Conservation (phyloP, 2,113 vertebrate species). For the Notarius quadriscutis region DNA sequence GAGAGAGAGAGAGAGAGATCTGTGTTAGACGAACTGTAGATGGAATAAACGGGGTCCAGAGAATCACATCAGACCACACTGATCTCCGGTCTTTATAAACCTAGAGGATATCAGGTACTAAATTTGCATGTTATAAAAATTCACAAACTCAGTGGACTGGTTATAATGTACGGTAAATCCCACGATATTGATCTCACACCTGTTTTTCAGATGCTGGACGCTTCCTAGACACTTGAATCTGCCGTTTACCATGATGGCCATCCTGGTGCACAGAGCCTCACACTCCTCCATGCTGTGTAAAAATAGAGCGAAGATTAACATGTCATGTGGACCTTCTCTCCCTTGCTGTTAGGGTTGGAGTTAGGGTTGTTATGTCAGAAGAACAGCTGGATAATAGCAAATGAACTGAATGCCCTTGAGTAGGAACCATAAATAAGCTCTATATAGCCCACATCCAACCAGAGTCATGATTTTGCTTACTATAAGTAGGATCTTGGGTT, state of each 20-base stretch:
- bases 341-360: not conserved
- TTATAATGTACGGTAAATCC: not conserved
- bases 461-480: not conserved
- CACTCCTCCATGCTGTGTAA: constrained; percentile 94
- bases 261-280: constrained; percentile 94
- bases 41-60: not conserved
- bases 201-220: constrained; percentile 97
- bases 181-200: constrained; percentile 74
- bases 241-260: constrained; percentile 99
- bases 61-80: not conserved
- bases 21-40: not conserved
- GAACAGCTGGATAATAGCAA: not conserved
- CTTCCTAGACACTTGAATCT: constrained; percentile 94
- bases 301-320: constrained; percentile 45
- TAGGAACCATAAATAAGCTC: not conserved
- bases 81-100: not conserved
- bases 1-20: too few relatives aligned
- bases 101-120: not conserved
- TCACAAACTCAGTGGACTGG: not conserved
- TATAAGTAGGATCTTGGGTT: not conserved
- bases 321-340: not conserved
- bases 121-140: not conserved
- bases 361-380: not conserved
- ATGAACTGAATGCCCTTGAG: not conserved
- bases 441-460: not conserved